phyloP scores from a whole-genome alignment of 2,797 vertebrate genomes.

The Tangara arthus region DNA sequence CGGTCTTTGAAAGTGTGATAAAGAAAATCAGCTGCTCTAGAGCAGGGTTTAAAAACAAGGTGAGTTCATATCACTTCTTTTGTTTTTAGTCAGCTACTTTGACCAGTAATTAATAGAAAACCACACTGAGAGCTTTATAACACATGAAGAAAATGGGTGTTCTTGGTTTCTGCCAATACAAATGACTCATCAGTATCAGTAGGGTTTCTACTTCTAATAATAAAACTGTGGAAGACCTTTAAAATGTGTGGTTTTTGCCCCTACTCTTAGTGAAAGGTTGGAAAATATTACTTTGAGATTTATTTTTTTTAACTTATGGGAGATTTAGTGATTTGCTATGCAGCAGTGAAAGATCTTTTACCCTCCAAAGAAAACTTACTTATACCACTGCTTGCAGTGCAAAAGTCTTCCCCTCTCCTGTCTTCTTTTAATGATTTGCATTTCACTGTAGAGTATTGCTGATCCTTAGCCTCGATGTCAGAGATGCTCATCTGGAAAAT shows the following conservation, averaged over 20 bases:
- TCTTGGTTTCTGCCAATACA: slow-evolving; percentile 79
- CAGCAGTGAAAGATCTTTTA: neutral
- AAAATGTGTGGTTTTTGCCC: slow-evolving; percentile 73
- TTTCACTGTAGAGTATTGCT: neutral
- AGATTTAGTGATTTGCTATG: slow-evolving; percentile 42
- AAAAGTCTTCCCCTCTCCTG: neutral
- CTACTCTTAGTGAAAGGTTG: slow-evolving; percentile 79
- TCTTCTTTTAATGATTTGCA: neutral
- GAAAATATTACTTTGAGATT: slow-evolving; percentile 75
- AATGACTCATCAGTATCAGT: slow-evolving; percentile 86
- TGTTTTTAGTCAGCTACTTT: slow-evolving; percentile 49
- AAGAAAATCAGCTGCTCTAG: slow-evolving; percentile 32
- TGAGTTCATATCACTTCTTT: slow-evolving; percentile 23
- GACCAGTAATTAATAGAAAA: slow-evolving; percentile 76
- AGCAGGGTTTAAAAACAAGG: slow-evolving; percentile 10
- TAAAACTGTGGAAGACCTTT: slow-evolving; percentile 78
- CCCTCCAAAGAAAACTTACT: neutral
- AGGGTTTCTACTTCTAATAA: slow-evolving; percentile 82
- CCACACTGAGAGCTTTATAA: slow-evolving; percentile 61
- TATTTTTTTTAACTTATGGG: neutral
- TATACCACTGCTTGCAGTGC: neutral
- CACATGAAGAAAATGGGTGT: slow-evolving; percentile 75
- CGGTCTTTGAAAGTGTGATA: neutral
- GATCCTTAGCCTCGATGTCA: neutral
- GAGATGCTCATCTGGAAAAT: slow-evolving; percentile 63